Evolutionary conservation across 1,140 invertebrate species (phyloP).

Genomic region (Sinonovacula constricta): DNA sequence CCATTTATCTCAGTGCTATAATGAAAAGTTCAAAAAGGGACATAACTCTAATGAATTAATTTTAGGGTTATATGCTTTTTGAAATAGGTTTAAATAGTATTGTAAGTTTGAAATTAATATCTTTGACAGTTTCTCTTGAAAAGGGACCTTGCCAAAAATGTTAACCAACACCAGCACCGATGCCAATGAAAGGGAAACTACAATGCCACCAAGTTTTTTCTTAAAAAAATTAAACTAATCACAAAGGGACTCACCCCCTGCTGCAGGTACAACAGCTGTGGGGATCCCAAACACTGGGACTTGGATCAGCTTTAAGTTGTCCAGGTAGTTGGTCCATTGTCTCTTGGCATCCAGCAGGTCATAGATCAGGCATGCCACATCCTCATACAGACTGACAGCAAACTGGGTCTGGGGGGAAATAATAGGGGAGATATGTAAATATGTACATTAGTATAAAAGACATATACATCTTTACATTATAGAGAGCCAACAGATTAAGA

Average conservation of each 20-base stretch:
- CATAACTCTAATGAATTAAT: too few species aligned
- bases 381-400: conserved; percentile 73
- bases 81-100: too few species aligned
- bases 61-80: too few species aligned
- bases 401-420: conserved; percentile 69
- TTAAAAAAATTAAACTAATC: neutral
- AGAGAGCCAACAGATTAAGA: too few species aligned
- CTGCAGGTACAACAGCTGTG: conserved; percentile 38
- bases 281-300: conserved; percentile 64
- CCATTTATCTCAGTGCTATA: too few species aligned
- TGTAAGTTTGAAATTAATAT: too few species aligned
- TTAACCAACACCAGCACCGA: neutral
- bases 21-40: too few species aligned
- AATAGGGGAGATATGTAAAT: too few species aligned
- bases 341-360: conserved; percentile 73
- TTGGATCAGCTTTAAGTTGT: conserved; percentile 71
- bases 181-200: neutral
- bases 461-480: too few species aligned
- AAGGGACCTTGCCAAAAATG: neutral
- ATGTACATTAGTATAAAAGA: too few species aligned
- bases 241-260: conserved; percentile 51
- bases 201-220: neutral
- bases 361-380: conserved; percentile 76
- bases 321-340: conserved; percentile 73
- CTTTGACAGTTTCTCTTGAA: neutral